phyloP scores from a whole-genome alignment of 2,113 vertebrate genomes.

The Vidua macroura region DNA sequence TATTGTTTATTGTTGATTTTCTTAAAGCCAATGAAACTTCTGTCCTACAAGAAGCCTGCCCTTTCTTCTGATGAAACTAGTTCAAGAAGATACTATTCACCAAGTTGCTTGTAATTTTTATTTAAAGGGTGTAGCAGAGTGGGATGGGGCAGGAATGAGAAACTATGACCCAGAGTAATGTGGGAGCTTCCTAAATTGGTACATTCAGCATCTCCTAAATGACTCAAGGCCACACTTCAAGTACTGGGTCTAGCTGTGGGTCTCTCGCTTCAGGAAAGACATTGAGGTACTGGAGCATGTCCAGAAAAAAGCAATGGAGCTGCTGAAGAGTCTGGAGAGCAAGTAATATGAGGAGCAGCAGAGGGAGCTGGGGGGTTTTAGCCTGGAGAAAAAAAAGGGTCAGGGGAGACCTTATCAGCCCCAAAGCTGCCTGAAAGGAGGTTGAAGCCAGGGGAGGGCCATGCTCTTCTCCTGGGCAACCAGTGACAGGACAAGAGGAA shows the following conservation, averaged over 20 bases:
- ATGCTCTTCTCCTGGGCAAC: neutral
- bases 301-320: rapidly evolving
- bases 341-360: neutral
- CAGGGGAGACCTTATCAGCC: neutral
- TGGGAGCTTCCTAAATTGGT: neutral
- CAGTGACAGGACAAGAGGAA: neutral
- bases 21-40: neutral
- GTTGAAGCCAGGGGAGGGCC: neutral
- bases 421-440: neutral
- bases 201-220: neutral
- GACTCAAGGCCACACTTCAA: neutral
- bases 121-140: neutral
- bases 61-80: neutral
- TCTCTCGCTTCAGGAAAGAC: neutral
- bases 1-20: neutral
- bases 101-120: neutral
- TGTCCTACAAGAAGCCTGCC: neutral
- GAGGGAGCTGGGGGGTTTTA: neutral
- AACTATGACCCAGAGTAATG: neutral
- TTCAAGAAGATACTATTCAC: neutral
- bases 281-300: neutral
- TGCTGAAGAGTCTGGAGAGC: neutral
- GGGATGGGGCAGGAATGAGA: neutral
- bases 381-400: neutral
- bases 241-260: neutral